These are phyloP conservation scores for Pitangus sulphuratus DNA, from an alignment of 2,797 vertebrate genomes.

Conservation along the genomic window DNA sequence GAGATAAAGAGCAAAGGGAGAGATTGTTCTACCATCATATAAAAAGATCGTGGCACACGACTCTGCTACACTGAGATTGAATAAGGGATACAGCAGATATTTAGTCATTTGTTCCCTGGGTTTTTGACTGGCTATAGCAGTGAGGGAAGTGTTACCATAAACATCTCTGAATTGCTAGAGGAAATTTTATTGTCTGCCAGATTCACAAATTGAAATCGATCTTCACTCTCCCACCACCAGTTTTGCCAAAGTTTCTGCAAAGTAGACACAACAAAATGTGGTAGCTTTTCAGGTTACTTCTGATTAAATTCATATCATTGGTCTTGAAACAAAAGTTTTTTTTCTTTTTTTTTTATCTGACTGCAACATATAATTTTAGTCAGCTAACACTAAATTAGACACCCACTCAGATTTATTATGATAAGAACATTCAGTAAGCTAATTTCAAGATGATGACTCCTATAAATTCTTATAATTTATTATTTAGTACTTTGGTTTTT, in stretches of 20 bases:
- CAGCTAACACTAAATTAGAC: conserved; percentile 85
- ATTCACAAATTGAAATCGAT: conserved; percentile 71
- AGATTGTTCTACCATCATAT: not conserved
- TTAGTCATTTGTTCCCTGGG: not conserved
- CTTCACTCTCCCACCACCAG: conserved; percentile 7
- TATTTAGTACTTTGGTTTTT: conserved; percentile 88
- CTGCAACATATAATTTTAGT: conserved; percentile 86
- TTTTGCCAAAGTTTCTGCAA: conserved; percentile 72
- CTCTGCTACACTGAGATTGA: not conserved
- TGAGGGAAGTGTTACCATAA: conserved; percentile 31
- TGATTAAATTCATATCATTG: conserved; percentile 86
- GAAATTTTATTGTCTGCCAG: conserved; percentile 53
- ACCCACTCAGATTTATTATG: conserved; percentile 86
- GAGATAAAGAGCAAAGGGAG: not conserved
- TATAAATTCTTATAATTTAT: conserved; percentile 91
- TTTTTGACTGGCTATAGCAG: not conserved
- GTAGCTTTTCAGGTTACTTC: conserved; percentile 72
- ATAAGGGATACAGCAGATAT: not conserved
- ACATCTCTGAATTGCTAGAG: conserved; percentile 8
- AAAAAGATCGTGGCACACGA: not conserved
- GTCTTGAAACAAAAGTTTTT: conserved; percentile 84
- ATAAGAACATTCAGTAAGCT: conserved; percentile 89
- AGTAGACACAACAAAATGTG: conserved; percentile 63
- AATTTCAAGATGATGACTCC: conserved; percentile 89
- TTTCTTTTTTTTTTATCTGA: conserved; percentile 73